Evolutionary conservation across 2,113 vertebrate species (phyloP), one percentile per base, ranked within the genome.

Genomic region (Hemichromis elongatus): DNA sequence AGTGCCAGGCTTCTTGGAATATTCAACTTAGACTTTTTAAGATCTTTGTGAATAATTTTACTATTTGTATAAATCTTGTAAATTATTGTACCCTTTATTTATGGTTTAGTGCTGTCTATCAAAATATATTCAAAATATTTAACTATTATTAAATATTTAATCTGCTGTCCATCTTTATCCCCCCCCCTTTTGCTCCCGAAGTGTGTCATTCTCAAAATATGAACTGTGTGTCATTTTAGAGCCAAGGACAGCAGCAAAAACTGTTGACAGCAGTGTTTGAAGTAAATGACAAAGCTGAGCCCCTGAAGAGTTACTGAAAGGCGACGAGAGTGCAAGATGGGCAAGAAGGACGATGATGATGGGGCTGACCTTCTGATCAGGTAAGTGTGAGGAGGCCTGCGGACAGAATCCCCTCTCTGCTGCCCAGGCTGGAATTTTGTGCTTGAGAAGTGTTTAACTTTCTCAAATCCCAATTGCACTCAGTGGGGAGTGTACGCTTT

Each of bases 401-500:
- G 92, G 94, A 94, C 92, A 94, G 93, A 96, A 96, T 96, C 95
- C 94, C 87, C 87, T 92, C 89, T 95, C 90, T 96, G 95, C 95
- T 96, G 94, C 88, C 90, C 94, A 95, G 92, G 95, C 95, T 95
- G 87, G 93, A 96, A 95, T 96, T 95, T 95, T 95, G 93, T 96
- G 96, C 95, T 96, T 92, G 95, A 94, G 93, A 95, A 91, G 96
- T 96, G 92, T 96, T 96, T 95, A 95, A 96, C 91, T 95, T 96
- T 91, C 90, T 93, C 87, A 95, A 96, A 96, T 96, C 95, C 94
- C 94, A 94, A 94, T 96, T 95, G 94, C 92, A 82, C 95, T 94
- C 95, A 95, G 95, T 94, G 90, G 95, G 95, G 94, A 93, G 91
- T 83, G 82, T 89, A 87, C 80, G 89, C 88, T 89, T 86, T 86